phyloP scores from a whole-genome alignment of 2,797 vertebrate genomes.

The Capromys pilorides region DNA sequence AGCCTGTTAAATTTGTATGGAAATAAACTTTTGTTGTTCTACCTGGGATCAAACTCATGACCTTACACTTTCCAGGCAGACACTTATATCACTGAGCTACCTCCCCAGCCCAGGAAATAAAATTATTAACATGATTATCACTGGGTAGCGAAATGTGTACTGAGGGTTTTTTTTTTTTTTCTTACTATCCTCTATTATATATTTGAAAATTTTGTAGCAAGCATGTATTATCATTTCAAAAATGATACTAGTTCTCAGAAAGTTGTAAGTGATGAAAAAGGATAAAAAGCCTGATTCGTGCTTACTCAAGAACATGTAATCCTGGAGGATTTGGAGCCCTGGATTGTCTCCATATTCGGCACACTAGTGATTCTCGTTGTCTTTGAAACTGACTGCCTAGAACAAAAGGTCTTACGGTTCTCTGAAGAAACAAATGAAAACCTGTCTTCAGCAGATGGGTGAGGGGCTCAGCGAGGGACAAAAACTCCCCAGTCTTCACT shows the following conservation, averaged over 20 bases:
- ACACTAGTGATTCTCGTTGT: background rate
- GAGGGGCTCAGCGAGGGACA: background rate
- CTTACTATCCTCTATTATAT: background rate
- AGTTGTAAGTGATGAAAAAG: conserved; percentile 67
- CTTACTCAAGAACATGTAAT: conserved; percentile 31
- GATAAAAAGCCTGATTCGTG: conserved; percentile 52
- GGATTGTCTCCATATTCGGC: background rate
- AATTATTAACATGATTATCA: background rate
- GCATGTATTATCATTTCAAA: conserved; percentile 29
- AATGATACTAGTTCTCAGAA: conserved; percentile 51
- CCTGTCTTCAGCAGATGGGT: conserved; percentile 42
- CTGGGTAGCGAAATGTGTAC: background rate
- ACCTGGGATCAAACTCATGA: too few relatives aligned
- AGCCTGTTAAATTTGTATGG: background rate
- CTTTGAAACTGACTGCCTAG: conserved; percentile 28
- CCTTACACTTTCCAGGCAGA: too few relatives aligned
- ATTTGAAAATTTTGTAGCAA: conserved; percentile 39
- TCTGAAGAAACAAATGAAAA: conserved; percentile 50
- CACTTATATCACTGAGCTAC: too few relatives aligned
- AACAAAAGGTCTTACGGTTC: conserved; percentile 21
- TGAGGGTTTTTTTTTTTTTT: background rate
- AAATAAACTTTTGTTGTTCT: background rate
- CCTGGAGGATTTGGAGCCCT: conserved; percentile 20
- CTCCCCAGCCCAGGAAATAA: background rate
- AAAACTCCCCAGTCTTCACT: conserved; percentile 25